These are phyloP conservation scores for Turritopsis rubra DNA, from an alignment of 30 jellyfish, hydroid and myxozoan species.

Conservation along the genomic window DNA sequence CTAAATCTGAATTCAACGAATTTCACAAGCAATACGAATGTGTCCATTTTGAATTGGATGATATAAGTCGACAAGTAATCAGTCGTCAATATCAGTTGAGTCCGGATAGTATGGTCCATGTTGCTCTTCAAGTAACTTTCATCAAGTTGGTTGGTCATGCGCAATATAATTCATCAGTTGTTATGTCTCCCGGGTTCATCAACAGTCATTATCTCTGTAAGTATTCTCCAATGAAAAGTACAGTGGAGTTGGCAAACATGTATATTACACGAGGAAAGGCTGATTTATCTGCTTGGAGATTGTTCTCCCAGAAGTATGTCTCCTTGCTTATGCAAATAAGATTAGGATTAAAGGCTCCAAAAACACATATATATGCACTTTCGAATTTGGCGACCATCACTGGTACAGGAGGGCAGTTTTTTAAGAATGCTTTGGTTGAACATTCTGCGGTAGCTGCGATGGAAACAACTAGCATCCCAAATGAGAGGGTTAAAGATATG, in stretches of 20 bases:
- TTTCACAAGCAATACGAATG: background rate
- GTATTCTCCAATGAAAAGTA: background rate
- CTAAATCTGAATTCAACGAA: background rate
- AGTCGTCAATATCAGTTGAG: background rate
- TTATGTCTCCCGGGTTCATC: background rate
- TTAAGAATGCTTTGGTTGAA: background rate
- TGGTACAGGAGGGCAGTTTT: background rate
- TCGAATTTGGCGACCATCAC: background rate
- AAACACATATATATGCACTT: background rate
- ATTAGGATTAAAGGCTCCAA: background rate
- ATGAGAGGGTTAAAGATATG: background rate
- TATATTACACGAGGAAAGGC: background rate
- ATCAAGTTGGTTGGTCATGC: background rate
- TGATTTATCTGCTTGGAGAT: background rate
- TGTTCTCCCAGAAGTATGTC: background rate
- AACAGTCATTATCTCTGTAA: background rate
- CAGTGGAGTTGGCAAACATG: background rate
- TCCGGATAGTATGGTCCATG: background rate
- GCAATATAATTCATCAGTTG: background rate
- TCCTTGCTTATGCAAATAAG: background rate
- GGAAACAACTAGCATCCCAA: background rate
- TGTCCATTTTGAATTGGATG: background rate
- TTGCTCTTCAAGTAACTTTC: background rate
- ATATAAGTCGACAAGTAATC: background rate
- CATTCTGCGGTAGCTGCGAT: background rate